phyloP scores from a whole-genome alignment of 2,888 invertebrate species.

The Heliconius hortense region DNA sequence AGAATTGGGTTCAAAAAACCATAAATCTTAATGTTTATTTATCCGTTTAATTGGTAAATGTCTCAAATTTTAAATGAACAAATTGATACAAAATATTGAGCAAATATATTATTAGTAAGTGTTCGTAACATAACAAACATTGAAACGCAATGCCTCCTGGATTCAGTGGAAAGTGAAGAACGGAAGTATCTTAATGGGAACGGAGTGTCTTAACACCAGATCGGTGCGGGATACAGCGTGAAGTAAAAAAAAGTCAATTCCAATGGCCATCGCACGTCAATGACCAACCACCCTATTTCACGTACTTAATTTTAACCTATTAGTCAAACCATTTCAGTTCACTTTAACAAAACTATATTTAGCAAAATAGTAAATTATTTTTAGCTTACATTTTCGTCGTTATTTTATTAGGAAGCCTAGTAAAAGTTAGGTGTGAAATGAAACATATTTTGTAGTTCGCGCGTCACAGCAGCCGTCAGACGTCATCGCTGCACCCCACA shows the following conservation, averaged over 20 bases:
- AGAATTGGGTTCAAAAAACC: constrained; percentile 4
- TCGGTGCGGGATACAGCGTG: too few relatives aligned
- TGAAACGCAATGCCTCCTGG: too few relatives aligned
- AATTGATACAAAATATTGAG: constrained; percentile 1
- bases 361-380: not conserved
- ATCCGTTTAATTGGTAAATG: not conserved
- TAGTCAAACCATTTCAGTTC: not conserved
- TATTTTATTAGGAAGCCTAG: not conserved
- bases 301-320: not conserved
- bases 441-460: constrained; percentile 10
- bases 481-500: constrained; percentile 32
- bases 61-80: not conserved
- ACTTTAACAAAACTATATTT: not conserved
- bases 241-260: too few relatives aligned
- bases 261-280: too few relatives aligned
- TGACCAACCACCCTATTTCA: too few relatives aligned
- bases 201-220: too few relatives aligned
- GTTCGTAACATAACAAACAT: not conserved
- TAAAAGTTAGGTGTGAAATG: constrained; percentile 4
- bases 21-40: not conserved
- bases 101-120: not conserved
- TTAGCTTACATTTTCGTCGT: not conserved
- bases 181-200: too few relatives aligned
- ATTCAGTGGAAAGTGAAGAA: too few relatives aligned
- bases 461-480: constrained; percentile 14